Percentiles rank a stretch among this genome's conserved stretches.
These are phyloP conservation scores for Temnopleurus reevesii DNA, from an alignment of 53 echinoderm and acorn worm genomes.

Conservation along the genomic window DNA sequence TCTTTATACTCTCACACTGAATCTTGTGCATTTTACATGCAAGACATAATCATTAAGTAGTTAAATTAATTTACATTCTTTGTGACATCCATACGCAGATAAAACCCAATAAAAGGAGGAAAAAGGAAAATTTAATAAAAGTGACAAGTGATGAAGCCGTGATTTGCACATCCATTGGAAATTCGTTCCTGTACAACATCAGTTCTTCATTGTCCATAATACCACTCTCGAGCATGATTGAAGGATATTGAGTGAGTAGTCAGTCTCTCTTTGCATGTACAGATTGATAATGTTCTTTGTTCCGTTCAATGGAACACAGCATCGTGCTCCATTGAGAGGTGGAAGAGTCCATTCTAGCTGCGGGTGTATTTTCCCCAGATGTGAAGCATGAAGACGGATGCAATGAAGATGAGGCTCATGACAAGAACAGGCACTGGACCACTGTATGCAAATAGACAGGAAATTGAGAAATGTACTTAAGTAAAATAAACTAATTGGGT, in stretches of 20 bases:
- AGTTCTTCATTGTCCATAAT: too few species aligned
- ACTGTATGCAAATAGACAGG: slow-evolving; percentile 50
- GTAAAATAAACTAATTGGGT: neutral
- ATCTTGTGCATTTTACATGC: too few species aligned
- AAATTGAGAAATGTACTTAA: neutral
- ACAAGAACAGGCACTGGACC: slow-evolving; percentile 99
- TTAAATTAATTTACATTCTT: too few species aligned
- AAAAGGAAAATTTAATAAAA: too few species aligned
- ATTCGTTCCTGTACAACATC: neutral
- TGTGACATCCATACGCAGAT: too few species aligned
- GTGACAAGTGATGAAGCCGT: too few species aligned
- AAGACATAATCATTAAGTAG: too few species aligned
- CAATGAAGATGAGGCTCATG: slow-evolving; percentile 99
- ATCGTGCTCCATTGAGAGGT: neutral
- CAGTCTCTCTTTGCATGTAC: slow-evolving; percentile 33
- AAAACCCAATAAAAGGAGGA: too few species aligned
- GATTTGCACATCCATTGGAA: neutral
- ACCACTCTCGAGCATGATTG: neutral
- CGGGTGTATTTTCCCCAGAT: slow-evolving; percentile 99
- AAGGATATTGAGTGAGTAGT: neutral
- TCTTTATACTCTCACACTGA: too few species aligned
- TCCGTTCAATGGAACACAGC: neutral
- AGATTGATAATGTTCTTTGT: neutral
- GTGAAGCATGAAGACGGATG: slow-evolving; percentile 99
- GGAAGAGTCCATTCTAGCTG: slow-evolving; percentile 67